A percentile compares a stretch with the other conserved stretches of the same genome.
These are phyloP conservation scores for Chionis minor DNA, from an alignment of 2,113 vertebrate species.

Conservation along the genomic window DNA sequence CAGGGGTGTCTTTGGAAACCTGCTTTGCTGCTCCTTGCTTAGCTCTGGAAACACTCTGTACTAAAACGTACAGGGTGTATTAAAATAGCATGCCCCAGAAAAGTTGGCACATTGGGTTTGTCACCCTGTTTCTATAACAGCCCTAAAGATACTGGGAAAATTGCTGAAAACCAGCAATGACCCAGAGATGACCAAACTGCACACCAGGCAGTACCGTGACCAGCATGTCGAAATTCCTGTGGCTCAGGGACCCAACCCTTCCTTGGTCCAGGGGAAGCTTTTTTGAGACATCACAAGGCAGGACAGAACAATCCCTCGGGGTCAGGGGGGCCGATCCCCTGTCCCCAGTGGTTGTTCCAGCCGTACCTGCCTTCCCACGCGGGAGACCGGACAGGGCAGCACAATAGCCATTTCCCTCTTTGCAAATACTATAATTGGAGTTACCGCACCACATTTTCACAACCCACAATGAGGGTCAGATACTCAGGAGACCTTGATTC, in stretches of 20 bases:
- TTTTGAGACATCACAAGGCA: not conserved
- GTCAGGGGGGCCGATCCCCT: not conserved
- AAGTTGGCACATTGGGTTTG: not conserved
- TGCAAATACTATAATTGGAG: slow-evolving; percentile 13
- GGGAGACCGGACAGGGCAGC: slow-evolving; percentile 15
- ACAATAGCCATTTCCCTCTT: slow-evolving; percentile 54
- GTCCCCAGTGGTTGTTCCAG: not conserved
- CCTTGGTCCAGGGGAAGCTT: not conserved
- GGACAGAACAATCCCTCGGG: not conserved
- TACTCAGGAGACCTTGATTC: not conserved
- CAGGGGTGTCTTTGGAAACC: not conserved
- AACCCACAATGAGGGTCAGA: slow-evolving; percentile 15
- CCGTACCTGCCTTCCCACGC: not conserved
- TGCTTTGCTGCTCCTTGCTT: not conserved
- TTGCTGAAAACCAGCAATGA: not conserved
- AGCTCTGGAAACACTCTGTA: not conserved
- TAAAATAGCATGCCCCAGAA: not conserved
- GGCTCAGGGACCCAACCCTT: not conserved
- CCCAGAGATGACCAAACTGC: not conserved
- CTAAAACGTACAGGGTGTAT: no score
- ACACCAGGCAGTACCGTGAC: fast-evolving
- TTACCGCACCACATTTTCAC: not conserved
- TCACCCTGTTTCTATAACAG: not conserved
- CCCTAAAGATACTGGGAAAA: not conserved
- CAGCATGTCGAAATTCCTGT: not conserved